Percentiles rank a stretch among this genome's conserved stretches.
phyloP scores from a whole-genome alignment of 64 coral and sea anemone species.

The Actinia tenebrosa region DNA sequence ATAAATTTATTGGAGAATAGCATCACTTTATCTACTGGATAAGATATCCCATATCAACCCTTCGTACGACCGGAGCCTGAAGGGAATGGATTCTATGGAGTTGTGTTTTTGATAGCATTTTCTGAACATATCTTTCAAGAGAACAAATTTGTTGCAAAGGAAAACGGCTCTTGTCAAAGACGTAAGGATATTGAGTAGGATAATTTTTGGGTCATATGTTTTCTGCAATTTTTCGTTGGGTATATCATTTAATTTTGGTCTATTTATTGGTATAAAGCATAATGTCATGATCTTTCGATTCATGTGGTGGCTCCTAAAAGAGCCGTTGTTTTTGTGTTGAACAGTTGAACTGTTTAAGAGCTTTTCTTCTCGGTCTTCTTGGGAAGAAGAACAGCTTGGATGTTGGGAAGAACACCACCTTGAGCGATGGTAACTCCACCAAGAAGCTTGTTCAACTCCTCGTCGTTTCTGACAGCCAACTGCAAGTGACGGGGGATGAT shows the following conservation, averaged over 20 bases:
- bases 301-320: slow-evolving; percentile 25
- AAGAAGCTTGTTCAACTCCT: slow-evolving; percentile 19
- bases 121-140: no score
- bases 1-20: no score
- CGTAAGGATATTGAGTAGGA: no score
- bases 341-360: slow-evolving; percentile 1
- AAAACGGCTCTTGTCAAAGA: no score
- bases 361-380: slow-evolving; percentile 6
- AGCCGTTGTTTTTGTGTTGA: slow-evolving; percentile 8
- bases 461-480: slow-evolving; percentile 15
- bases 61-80: neutral
- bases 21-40: no score
- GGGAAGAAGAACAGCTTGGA: neutral
- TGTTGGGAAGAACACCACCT: slow-evolving; percentile 15
- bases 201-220: no score
- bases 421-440: slow-evolving; percentile 19
- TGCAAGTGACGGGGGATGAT: slow-evolving; percentile 14
- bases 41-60: no score
- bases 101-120: no score
- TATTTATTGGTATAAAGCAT: neutral
- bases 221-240: no score
- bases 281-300: slow-evolving; percentile 18
- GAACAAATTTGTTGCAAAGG: no score
- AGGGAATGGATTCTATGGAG: neutral
- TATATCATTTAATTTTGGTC: no score